These are phyloP conservation scores for Lasioglossum malachurum DNA, from an alignment of 2,888 invertebrate genomes.

Conservation along the genomic window DNA sequence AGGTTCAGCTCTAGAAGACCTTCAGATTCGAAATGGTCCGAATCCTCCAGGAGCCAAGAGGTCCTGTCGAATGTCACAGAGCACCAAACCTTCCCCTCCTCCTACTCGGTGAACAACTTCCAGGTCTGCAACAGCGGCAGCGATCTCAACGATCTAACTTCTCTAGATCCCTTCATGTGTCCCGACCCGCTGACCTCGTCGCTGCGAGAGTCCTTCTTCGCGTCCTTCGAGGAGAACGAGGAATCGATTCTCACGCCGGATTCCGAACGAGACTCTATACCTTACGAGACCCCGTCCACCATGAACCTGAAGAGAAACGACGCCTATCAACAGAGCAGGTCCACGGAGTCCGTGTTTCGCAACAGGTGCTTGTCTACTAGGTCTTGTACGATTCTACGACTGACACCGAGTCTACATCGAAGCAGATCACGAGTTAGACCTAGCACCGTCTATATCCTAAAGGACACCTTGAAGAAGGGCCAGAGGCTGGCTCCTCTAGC, in stretches of 20 bases:
- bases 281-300: constrained; percentile 74
- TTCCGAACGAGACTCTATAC: constrained; percentile 25
- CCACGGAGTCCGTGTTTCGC: constrained; percentile 77
- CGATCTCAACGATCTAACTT: constrained; percentile 80
- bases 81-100: constrained; percentile 78
- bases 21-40: constrained; percentile 82
- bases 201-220: constrained; percentile 80
- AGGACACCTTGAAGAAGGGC: constrained; percentile 66
- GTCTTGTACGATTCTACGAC: constrained; percentile 72
- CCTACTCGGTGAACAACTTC: constrained; percentile 81
- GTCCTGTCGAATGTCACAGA: constrained; percentile 76
- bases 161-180: constrained; percentile 80
- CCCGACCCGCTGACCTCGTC: constrained; percentile 81
- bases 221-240: constrained; percentile 81
- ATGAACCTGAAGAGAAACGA: constrained; percentile 74
- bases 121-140: constrained; percentile 80
- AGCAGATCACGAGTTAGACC: constrained; percentile 70
- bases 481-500: constrained; percentile 77
- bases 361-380: constrained; percentile 58
- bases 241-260: constrained; percentile 48
- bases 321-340: constrained; percentile 76
- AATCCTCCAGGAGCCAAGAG: constrained; percentile 82
- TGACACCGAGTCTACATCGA: constrained; percentile 74
- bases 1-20: constrained; percentile 81
- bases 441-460: constrained; percentile 69